A percentile compares a stretch with the other conserved stretches of the same genome.
These are phyloP conservation scores for Centroberyx gerrardi DNA, from an alignment of 2,797 vertebrate genomes.

Conservation along the genomic window DNA sequence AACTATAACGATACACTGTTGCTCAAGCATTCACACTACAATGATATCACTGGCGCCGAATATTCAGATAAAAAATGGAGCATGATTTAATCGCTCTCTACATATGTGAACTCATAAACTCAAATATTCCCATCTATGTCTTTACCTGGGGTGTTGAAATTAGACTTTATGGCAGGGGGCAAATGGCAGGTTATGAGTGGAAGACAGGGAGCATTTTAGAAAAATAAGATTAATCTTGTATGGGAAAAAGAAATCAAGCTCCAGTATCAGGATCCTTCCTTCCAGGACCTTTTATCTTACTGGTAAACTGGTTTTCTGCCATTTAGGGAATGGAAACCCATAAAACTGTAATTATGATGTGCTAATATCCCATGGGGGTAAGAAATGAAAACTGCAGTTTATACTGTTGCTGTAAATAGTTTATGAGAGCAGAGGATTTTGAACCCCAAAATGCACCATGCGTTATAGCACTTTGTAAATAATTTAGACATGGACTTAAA, in stretches of 20 bases:
- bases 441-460: not conserved
- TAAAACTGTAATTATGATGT: slow-evolving; percentile 1
- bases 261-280: no score
- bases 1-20: no score
- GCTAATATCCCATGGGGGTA: not conserved
- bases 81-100: no score
- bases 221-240: not conserved
- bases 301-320: not conserved
- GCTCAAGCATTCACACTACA: no score
- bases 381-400: slow-evolving; percentile 1
- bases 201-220: not conserved
- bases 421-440: slow-evolving; percentile 3
- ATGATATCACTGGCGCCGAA: no score
- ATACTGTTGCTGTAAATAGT: slow-evolving; percentile 9
- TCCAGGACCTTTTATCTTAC: not conserved
- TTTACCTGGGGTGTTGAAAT: not conserved
- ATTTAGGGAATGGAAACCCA: not conserved
- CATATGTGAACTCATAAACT: no score
- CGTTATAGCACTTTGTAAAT: no score
- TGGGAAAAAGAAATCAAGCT: no score
- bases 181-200: slow-evolving; percentile 7
- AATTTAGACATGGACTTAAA: no score
- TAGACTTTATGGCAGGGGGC: not conserved
- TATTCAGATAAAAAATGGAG: no score
- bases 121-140: not conserved